phyloP scores from a whole-genome alignment of 2,113 vertebrate species.

The Pachypanchax playfairii region DNA sequence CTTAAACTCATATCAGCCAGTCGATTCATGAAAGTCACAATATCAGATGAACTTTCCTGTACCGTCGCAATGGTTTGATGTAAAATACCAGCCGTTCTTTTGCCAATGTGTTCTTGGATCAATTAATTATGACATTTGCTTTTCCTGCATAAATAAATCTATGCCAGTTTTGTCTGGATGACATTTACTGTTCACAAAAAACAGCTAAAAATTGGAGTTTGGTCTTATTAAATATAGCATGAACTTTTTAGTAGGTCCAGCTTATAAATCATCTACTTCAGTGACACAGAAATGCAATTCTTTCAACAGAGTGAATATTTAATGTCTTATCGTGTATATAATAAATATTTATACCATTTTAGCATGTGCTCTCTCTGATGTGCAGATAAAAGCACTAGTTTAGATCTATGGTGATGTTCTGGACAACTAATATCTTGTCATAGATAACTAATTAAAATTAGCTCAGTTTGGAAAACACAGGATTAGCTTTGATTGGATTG shows the following conservation, averaged over 20 bases:
- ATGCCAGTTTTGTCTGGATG: constrained; percentile 1
- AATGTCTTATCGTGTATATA: too few species aligned
- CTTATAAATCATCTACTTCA: constrained; percentile 7
- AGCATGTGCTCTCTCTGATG: too few species aligned
- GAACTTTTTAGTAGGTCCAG: constrained; percentile 3
- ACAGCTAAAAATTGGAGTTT: constrained; percentile 15
- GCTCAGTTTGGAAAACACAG: too few species aligned
- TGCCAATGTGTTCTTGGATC: background rate
- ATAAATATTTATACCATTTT: too few species aligned
- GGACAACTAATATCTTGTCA: too few species aligned
- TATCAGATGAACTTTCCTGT: background rate
- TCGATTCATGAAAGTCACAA: constrained; percentile 1
- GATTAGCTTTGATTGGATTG: too few species aligned
- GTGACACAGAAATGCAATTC: background rate
- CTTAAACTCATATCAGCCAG: background rate
- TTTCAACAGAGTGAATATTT: background rate
- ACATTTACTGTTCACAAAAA: constrained; percentile 31
- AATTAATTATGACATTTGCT: constrained; percentile 1
- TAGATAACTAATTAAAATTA: too few species aligned
- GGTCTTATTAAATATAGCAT: constrained; percentile 10
- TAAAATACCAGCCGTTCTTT: background rate
- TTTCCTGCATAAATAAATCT: background rate
- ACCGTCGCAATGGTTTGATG: background rate
- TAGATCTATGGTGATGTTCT: too few species aligned
- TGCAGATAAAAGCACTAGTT: too few species aligned